Percentiles rank a stretch among this genome's conserved stretches.
phyloP scores from a whole-genome alignment of 1,140 invertebrate species.

The Hermetia illucens region DNA sequence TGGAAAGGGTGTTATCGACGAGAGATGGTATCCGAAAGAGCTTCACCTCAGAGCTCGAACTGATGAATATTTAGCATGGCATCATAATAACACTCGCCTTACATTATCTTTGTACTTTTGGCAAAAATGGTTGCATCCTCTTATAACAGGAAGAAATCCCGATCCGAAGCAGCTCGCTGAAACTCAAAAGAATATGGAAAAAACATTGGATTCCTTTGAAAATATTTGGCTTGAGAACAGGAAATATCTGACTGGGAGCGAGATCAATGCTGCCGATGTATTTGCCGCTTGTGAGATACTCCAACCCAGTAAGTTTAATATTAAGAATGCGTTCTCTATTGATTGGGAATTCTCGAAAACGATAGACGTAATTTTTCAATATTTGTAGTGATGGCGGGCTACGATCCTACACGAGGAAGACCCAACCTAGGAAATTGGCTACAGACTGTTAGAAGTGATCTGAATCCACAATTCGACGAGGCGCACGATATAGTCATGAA shows the following conservation, averaged over 20 bases:
- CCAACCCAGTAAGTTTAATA: conserved; percentile 46
- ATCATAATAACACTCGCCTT: too few relatives aligned
- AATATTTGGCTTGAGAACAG: conserved; percentile 41
- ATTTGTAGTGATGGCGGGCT: conserved; percentile 38
- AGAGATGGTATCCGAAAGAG: conserved; percentile 56
- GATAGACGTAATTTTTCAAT: too few relatives aligned
- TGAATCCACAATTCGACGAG: conserved; percentile 45
- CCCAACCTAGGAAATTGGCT: conserved; percentile 42
- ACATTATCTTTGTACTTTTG: too few relatives aligned
- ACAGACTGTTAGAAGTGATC: conserved; percentile 35
- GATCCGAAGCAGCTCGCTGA: too few relatives aligned
- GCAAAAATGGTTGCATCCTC: too few relatives aligned
- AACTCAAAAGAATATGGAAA: conserved; percentile 33
- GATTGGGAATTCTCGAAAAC: conserved; percentile 5
- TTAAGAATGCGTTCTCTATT: conserved; percentile 32
- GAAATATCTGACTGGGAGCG: conserved; percentile 46
- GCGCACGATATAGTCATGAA: conserved; percentile 38
- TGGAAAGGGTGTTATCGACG: conserved; percentile 21
- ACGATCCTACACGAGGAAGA: conserved; percentile 34
- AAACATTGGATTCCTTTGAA: conserved; percentile 39
- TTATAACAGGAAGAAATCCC: too few relatives aligned
- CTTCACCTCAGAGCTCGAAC: conserved; percentile 44
- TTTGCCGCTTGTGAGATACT: conserved; percentile 62
- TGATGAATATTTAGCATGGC: conserved; percentile 73
- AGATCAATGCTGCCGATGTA: conserved; percentile 55